Evolutionary conservation across 2,113 vertebrate species (phyloP).

Genomic region (Osmerus mordax): DNA sequence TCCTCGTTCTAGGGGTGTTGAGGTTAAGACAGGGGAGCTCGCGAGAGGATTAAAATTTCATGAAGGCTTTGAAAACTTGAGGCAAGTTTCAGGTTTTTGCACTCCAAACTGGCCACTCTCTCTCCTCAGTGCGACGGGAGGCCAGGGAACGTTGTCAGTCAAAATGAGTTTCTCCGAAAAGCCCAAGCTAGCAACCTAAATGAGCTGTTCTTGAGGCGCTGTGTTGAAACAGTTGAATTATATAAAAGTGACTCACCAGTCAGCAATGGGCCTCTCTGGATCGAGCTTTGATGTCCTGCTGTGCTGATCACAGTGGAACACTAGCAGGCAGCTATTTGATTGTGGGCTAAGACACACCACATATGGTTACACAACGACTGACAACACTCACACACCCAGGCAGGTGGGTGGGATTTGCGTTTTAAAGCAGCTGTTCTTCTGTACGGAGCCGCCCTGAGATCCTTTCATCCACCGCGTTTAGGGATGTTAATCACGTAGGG

Average conservation of each 20-base stretch:
- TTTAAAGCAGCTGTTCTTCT: slow-evolving; percentile 63
- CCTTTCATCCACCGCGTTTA: slow-evolving; percentile 64
- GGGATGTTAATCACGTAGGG: slow-evolving; percentile 68
- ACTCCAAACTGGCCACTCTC: slow-evolving; percentile 16
- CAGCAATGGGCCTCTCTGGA: not conserved
- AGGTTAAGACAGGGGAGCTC: slow-evolving; percentile 31
- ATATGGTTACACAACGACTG: slow-evolving; percentile 66
- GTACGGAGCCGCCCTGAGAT: slow-evolving; percentile 49
- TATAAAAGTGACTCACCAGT: not conserved
- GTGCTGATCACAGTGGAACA: slow-evolving; percentile 28
- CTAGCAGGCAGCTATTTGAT: slow-evolving; percentile 11
- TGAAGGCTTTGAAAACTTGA: slow-evolving; percentile 27
- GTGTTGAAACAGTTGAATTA: not conserved
- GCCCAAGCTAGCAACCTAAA: not conserved
- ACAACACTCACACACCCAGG: slow-evolving; percentile 67
- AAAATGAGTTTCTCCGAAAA: too few relatives aligned
- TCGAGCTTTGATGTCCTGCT: slow-evolving; percentile 33
- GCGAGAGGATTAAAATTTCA: slow-evolving; percentile 24
- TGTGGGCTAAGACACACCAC: slow-evolving; percentile 56
- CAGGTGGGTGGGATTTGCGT: slow-evolving; percentile 61
- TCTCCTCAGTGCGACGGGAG: slow-evolving; percentile 21
- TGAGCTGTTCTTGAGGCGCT: not conserved
- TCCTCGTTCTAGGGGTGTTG: slow-evolving; percentile 8
- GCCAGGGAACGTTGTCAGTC: not conserved
- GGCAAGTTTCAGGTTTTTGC: slow-evolving; percentile 13